Evolutionary conservation across 2,797 vertebrate genomes (phyloP).

Genomic region (Microhierax caerulescens): DNA sequence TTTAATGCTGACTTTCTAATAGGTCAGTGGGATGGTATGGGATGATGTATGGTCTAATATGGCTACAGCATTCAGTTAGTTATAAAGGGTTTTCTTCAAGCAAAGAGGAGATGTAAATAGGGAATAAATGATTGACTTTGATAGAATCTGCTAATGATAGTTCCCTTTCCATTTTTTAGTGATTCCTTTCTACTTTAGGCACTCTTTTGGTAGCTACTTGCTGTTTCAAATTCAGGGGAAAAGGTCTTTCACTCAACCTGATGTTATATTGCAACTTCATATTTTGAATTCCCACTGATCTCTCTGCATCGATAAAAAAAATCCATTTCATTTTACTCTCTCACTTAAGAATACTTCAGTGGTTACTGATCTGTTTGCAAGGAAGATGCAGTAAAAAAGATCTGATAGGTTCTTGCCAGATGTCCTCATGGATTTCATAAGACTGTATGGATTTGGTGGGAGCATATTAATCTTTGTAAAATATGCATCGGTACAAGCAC

Average conservation of each 20-base stretch:
- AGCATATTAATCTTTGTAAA: slow-evolving; percentile 45
- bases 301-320: not conserved
- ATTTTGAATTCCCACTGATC: not conserved
- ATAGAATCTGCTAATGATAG: not conserved
- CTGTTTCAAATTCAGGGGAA: not conserved
- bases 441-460: not conserved
- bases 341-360: not conserved
- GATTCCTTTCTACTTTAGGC: not conserved
- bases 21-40: not conserved
- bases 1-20: not conserved
- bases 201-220: not conserved
- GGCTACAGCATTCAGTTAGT: not conserved
- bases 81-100: not conserved
- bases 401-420: not conserved
- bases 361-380: slow-evolving; percentile 11
- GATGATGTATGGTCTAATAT: not conserved
- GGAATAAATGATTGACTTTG: not conserved
- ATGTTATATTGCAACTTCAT: not conserved
- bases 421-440: not conserved
- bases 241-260: not conserved
- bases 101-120: not conserved
- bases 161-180: not conserved
- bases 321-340: not conserved
- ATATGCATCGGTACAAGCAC: slow-evolving; percentile 2
- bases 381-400: not conserved